A percentile compares a stretch with the other conserved stretches of the same genome.
These are phyloP conservation scores for Ornithoptera alexandrae DNA, from an alignment of 2,888 invertebrate species.

Conservation along the genomic window DNA sequence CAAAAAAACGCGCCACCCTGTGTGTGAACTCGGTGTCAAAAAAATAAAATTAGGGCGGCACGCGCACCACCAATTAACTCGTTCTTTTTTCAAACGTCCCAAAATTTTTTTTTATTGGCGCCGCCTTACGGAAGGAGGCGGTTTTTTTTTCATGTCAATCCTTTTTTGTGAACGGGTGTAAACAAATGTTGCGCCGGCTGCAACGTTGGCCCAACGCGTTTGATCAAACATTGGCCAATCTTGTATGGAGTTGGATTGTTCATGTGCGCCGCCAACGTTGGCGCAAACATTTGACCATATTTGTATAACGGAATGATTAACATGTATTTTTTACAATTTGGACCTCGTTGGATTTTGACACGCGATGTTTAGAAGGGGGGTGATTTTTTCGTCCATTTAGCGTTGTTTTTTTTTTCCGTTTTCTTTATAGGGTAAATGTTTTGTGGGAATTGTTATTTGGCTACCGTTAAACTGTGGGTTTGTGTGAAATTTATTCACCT, in stretches of 20 bases:
- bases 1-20: slow-evolving; percentile 40
- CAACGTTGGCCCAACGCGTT: slow-evolving; percentile 9
- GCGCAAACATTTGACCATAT: slow-evolving; percentile 9
- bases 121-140: slow-evolving; percentile 58
- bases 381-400: slow-evolving; percentile 35
- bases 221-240: neutral
- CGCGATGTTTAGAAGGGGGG: slow-evolving; percentile 61
- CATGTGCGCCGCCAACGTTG: neutral
- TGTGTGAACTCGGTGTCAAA: slow-evolving; percentile 47
- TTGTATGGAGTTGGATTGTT: neutral
- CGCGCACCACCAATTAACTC: slow-evolving; percentile 71
- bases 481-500: slow-evolving; percentile 33
- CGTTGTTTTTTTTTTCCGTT: slow-evolving; percentile 37
- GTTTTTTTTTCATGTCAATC: slow-evolving; percentile 61
- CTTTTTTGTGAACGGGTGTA: slow-evolving; percentile 44
- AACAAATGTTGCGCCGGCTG: slow-evolving; percentile 45
- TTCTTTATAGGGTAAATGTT: slow-evolving; percentile 44
- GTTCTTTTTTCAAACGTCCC: slow-evolving; percentile 59
- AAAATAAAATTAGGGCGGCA: slow-evolving; percentile 65
- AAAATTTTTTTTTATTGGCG: slow-evolving; percentile 70
- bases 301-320: slow-evolving; percentile 46
- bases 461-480: slow-evolving; percentile 67
- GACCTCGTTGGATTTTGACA: slow-evolving; percentile 59
- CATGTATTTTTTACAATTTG: slow-evolving; percentile 57
- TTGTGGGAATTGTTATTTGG: slow-evolving; percentile 53